A percentile compares a stretch with the other conserved stretches of the same genome.
These are phyloP conservation scores for Drosophila mettleri DNA, from an alignment of 2,888 invertebrate species.

Conservation along the genomic window DNA sequence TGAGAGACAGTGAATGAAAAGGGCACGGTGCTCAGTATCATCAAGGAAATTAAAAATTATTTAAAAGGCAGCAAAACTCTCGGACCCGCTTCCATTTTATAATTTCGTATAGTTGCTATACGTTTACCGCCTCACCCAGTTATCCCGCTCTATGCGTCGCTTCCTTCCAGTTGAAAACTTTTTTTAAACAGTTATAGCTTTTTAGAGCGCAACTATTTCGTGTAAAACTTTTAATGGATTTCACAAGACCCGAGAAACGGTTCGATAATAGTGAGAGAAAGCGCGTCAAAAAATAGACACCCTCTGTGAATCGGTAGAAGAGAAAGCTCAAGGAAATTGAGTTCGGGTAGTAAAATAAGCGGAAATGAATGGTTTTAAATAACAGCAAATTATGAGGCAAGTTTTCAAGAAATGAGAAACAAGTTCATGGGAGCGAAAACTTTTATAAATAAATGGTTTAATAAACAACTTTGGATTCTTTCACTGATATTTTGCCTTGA, in stretches of 20 bases:
- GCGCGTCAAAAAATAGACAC: constrained; percentile 78
- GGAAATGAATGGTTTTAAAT: constrained; percentile 81
- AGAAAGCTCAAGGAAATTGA: constrained; percentile 1
- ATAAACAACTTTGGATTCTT: constrained; percentile 74
- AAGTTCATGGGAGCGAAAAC: constrained; percentile 55
- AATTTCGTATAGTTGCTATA: constrained; percentile 72
- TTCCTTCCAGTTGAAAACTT: constrained; percentile 53
- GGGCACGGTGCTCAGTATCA: constrained; percentile 56
- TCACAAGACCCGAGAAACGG: constrained; percentile 64
- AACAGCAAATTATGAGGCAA: constrained; percentile 80
- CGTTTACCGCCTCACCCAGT: constrained; percentile 21
- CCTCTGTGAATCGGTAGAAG: constrained; percentile 33
- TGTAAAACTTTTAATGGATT: constrained; percentile 82
- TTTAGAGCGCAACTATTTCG: constrained; percentile 81
- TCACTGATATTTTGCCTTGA: constrained; percentile 29
- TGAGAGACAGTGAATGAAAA: background rate
- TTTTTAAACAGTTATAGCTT: constrained; percentile 79
- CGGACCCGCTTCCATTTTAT: constrained; percentile 66
- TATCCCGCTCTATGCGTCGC: background rate
- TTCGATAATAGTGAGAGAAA: constrained; percentile 69
- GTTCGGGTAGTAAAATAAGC: constrained; percentile 76
- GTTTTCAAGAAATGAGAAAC: constrained; percentile 58
- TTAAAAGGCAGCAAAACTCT: constrained; percentile 73
- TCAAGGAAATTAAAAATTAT: constrained; percentile 84
- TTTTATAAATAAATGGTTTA: constrained; percentile 72